Evolutionary conservation across 2,797 vertebrate species (phyloP), one percentile per base, ranked within the genome.

Genomic region (Rhinichthys osculus): DNA sequence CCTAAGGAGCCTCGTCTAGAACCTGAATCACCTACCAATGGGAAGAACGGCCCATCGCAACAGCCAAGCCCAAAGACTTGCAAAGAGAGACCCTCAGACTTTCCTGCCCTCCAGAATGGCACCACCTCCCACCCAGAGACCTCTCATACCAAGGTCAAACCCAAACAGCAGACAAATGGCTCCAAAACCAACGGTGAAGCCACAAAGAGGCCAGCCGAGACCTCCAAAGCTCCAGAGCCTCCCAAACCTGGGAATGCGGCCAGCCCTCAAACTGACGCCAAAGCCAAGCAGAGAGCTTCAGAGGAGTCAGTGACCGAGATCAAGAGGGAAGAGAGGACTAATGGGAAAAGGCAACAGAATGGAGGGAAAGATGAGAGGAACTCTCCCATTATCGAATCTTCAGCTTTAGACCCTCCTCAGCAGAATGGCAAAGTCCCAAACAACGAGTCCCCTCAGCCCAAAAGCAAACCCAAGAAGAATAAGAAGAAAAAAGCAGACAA

Each of bases 401-500:
- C 91, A 33, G 94, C 95, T 33, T 83, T 88, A 0, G 97, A 98
- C 85, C 94, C 92, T 64, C 88, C 78, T 14, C 94, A 94, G 89
- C 95, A 95, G 88, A 95, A 96, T 2, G 91, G 94, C 88, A 97
- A 97, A 92, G 91, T 91, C 74, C 92, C 90, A 85, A 94, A 90
- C 44, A 95, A 96, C 0, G 97, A 97, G 83, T 97, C 97, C 42
- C 97, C 97, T 0, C 98, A 98, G 92, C 96, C 97, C 67, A 98
- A 97, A 93, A 95, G 95, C 94, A 99, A 97, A 93, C 94, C 89
- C 92, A 99, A 97, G 96, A 99, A 98, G 91, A 97, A 93, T 90
- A 98, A 98, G 94, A 99, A 99, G 96, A 99, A 99, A 94, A 99
- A 98, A 91, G 95, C 95, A 1, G 98, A 99, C 89, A 96, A 97